phyloP scores from a whole-genome alignment of 2,888 invertebrate genomes.

The Lasioglossum malachurum region DNA sequence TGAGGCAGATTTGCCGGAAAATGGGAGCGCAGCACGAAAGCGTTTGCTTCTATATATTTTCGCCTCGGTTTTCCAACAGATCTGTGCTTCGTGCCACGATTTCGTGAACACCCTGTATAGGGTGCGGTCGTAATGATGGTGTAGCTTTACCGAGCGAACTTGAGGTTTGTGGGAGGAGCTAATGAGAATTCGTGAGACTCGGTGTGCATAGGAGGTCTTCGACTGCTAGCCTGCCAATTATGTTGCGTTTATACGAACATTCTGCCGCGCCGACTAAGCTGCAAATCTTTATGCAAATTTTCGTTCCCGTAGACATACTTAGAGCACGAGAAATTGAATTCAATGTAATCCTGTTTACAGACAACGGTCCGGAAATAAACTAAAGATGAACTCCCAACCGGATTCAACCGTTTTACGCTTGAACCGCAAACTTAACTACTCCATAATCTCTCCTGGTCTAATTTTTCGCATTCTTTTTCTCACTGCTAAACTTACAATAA shows the following conservation, averaged over 20 bases:
- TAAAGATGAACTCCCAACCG: neutral
- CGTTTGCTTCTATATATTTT: neutral
- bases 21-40: neutral
- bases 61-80: neutral
- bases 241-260: constrained; percentile 8
- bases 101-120: constrained; percentile 3
- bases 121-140: constrained; percentile 14
- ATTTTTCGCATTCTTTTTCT: neutral
- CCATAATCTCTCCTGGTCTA: neutral
- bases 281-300: constrained; percentile 13
- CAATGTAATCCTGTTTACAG: neutral
- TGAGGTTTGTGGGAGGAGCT: constrained; percentile 9
- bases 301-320: constrained; percentile 1
- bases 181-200: constrained; percentile 16
- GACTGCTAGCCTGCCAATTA: constrained; percentile 16
- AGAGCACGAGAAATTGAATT: neutral
- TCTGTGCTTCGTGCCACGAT: neutral
- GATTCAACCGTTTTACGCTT: neutral
- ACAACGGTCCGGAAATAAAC: neutral
- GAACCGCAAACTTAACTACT: neutral
- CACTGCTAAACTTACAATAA: neutral
- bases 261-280: neutral
- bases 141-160: constrained; percentile 16
- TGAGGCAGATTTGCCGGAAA: neutral
- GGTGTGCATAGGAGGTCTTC: neutral